Evolutionary conservation across 2,888 invertebrate genomes (phyloP).

Genomic region (Parthenolecanium corni): DNA sequence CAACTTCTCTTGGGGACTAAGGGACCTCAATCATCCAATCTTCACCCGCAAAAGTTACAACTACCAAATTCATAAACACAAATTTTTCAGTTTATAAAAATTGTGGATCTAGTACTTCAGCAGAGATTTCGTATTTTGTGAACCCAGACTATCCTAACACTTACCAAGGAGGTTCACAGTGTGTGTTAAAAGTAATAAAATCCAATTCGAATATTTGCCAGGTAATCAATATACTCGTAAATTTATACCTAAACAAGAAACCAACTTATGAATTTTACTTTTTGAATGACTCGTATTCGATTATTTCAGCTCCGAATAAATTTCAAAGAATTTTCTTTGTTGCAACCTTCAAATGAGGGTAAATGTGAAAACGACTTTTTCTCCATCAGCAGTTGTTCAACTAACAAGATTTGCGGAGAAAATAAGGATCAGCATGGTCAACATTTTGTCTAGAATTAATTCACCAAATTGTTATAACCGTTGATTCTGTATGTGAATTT

Average conservation of each 20-base stretch:
- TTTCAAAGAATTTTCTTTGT: slow-evolving; percentile 57
- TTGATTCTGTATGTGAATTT: too few species aligned
- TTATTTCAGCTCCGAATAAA: slow-evolving; percentile 67
- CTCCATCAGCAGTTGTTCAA: slow-evolving; percentile 52
- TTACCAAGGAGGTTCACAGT: slow-evolving; percentile 51
- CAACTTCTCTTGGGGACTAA: too few species aligned
- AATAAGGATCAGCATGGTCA: slow-evolving; percentile 61
- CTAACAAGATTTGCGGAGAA: slow-evolving; percentile 60
- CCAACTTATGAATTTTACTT: too few species aligned
- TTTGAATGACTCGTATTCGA: too few species aligned
- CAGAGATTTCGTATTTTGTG: slow-evolving; percentile 74
- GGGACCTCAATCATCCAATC: too few species aligned
- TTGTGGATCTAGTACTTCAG: slow-evolving; percentile 57
- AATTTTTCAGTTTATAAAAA: slow-evolving; percentile 36
- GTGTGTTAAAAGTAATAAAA: slow-evolving; percentile 57
- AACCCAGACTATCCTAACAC: slow-evolving; percentile 64
- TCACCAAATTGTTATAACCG: too few species aligned
- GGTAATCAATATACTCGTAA: slow-evolving; percentile 44
- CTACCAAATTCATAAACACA: too few species aligned
- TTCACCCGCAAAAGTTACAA: too few species aligned
- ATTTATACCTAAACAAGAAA: too few species aligned
- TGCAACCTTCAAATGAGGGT: slow-evolving; percentile 63
- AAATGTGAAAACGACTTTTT: slow-evolving; percentile 58
- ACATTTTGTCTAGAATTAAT: slow-evolving; percentile 19
- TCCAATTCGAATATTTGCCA: slow-evolving; percentile 54